These are phyloP conservation scores for Cataglyphis livida DNA, from an alignment of 2,888 invertebrate species.

Conservation along the genomic window DNA sequence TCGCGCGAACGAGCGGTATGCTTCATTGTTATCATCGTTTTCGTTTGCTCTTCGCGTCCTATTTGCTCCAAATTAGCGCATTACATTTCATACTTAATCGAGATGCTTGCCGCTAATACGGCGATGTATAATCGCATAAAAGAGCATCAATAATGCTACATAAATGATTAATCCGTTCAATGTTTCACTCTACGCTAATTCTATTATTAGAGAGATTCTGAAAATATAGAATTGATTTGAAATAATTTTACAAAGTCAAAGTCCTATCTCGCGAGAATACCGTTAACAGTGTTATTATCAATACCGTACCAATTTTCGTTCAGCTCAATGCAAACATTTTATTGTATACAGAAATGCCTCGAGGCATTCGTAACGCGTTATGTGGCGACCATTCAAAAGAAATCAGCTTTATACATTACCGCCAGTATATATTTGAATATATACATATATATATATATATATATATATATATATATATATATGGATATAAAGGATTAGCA, in stretches of 20 bases:
- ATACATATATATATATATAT: constrained; percentile 10
- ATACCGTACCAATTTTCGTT: not conserved
- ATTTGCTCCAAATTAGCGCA: constrained; percentile 28
- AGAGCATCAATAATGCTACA: not conserved
- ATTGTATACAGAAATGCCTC: not conserved
- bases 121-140: constrained; percentile 3
- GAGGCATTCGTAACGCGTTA: not conserved
- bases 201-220: not conserved
- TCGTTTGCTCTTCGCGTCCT: constrained; percentile 23
- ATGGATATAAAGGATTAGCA: constrained; percentile 1
- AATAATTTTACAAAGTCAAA: not conserved
- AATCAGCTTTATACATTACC: constrained; percentile 9
- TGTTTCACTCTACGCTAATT: not conserved
- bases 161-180: not conserved
- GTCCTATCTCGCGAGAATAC: not conserved
- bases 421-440: not conserved
- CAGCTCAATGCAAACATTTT: constrained; percentile 1
- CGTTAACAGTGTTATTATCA: not conserved
- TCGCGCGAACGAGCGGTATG: constrained; percentile 25
- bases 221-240: not conserved
- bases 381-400: constrained; percentile 18
- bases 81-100: constrained; percentile 29
- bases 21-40: constrained; percentile 35
- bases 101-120: not conserved
- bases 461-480: constrained; percentile 5